Evolutionary conservation across 2,888 invertebrate species (phyloP), one percentile per base, ranked within the genome.

Genomic region (Choristoneura rosaceana): DNA sequence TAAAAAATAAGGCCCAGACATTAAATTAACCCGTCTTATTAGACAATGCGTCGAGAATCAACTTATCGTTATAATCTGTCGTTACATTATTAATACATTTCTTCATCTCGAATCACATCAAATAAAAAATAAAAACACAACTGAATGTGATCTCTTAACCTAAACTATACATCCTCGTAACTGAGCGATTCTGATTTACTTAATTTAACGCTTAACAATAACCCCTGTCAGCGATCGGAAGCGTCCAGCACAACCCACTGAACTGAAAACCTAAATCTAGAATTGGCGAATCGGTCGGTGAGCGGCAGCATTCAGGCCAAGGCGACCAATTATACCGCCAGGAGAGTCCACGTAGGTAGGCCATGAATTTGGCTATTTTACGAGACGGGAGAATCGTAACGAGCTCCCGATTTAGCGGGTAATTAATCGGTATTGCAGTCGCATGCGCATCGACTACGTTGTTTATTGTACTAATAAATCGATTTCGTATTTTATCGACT

Each of bases 231-330:
- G 75, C 77, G 79, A 84, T 89, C 85, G 88, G 88, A 90, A 90
- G 86, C 85, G 82, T 82, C 84, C 82, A 84, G 77, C 77, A 81
- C 90, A 92, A 91, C 90, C 90, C 85, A 89, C 84, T 93, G 92
- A 91, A 86, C 93, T 92, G 92, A 89, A 93, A 93, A 93, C 93
- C 93, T 92, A 93, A 92, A 92, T 93, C 92, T 91, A 91, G 91
- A 93, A 91, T 90, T 91, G 91, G 89, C 90, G 89, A 91, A 89
- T 90, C 87, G 85, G 86, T 83, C 82, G 81, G 85, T 82, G 86
- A 88, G 86, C 84, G 84, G 85, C 25, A 83, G 87, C 88, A 90
- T 89, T 90, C 91, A 88, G 93, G 93, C 91, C 93, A 93, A 93
- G 93, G 93, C 88, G 79, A 91, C 88, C 89, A 88, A 91, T 87